Percentiles rank a stretch among this genome's conserved stretches.
phyloP scores from a whole-genome alignment of 2,113 vertebrate genomes.

The Trogon surrucura region DNA sequence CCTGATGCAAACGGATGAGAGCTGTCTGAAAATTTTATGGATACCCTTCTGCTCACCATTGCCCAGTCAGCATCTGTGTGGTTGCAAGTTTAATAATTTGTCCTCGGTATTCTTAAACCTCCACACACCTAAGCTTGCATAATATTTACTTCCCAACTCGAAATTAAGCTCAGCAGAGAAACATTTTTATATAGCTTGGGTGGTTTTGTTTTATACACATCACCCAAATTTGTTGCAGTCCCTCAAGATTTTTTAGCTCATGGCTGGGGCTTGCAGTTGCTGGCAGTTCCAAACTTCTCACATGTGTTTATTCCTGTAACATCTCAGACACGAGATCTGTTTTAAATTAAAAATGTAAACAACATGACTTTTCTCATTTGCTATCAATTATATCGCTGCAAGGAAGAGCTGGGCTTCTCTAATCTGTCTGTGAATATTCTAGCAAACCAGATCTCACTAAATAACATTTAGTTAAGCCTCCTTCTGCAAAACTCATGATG shows the following conservation, averaged over 20 bases:
- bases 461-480: neutral
- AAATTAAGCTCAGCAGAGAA: neutral
- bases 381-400: conserved; percentile 11
- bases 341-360: conserved; percentile 33
- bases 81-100: neutral
- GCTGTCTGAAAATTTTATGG: neutral
- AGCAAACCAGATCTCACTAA: neutral
- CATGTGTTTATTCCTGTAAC: neutral
- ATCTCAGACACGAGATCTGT: conserved; percentile 14
- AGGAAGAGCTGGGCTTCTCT: neutral
- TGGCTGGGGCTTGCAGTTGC: neutral
- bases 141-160: neutral
- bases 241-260: neutral
- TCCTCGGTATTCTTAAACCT: neutral
- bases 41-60: neutral
- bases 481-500: neutral
- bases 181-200: neutral
- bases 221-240: neutral
- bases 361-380: neutral
- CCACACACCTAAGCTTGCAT: neutral
- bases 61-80: neutral
- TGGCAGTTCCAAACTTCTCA: neutral
- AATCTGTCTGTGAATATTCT: neutral
- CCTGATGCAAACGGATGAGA: neutral
- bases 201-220: neutral